A percentile compares a stretch with the other conserved stretches of the same genome.
Conservation (phyloP, 1,140 invertebrate species). For the Pollicipes pollicipes region DNA sequence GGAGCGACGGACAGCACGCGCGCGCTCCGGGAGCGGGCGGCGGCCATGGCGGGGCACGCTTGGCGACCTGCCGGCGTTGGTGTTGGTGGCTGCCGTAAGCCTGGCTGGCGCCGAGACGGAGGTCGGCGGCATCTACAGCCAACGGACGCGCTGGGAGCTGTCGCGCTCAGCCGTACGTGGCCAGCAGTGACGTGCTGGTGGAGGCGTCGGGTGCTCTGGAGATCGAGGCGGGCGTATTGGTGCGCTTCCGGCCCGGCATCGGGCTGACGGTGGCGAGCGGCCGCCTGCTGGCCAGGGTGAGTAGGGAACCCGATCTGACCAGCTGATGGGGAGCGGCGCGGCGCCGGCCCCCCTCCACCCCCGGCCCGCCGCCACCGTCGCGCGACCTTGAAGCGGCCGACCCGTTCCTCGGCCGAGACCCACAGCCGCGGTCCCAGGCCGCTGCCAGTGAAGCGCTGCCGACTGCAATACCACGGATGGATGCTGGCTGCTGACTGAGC, state of each 20-base stretch:
- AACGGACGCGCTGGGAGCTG: conserved; percentile 12
- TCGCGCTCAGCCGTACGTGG: conserved; percentile 52
- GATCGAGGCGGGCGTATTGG: conserved; percentile 65
- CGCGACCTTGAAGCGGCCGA: too few species aligned
- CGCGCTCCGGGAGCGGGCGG: too few species aligned
- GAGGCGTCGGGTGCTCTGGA: conserved; percentile 50
- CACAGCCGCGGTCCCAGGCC: too few species aligned
- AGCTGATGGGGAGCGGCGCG: too few species aligned
- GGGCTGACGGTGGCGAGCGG: conserved; percentile 78
- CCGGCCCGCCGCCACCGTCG: too few species aligned
- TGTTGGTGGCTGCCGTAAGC: neutral
- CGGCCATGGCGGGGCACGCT: neutral
- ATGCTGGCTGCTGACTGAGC: too few species aligned
- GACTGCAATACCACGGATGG: too few species aligned
- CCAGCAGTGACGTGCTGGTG: conserved; percentile 61
- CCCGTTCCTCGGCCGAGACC: too few species aligned
- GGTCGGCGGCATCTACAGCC: conserved; percentile 9
- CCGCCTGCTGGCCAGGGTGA: conserved; percentile 63
- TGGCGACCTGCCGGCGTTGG: neutral
- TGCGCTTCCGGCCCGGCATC: conserved; percentile 69
- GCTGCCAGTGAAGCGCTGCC: too few species aligned
- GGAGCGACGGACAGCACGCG: too few species aligned
- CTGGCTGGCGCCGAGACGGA: neutral
- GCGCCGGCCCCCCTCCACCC: too few species aligned
- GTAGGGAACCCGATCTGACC: too few species aligned